Evolutionary conservation across 2,113 vertebrate species (phyloP), one percentile per base, ranked within the genome.

Genomic region (Dipodomys spectabilis): DNA sequence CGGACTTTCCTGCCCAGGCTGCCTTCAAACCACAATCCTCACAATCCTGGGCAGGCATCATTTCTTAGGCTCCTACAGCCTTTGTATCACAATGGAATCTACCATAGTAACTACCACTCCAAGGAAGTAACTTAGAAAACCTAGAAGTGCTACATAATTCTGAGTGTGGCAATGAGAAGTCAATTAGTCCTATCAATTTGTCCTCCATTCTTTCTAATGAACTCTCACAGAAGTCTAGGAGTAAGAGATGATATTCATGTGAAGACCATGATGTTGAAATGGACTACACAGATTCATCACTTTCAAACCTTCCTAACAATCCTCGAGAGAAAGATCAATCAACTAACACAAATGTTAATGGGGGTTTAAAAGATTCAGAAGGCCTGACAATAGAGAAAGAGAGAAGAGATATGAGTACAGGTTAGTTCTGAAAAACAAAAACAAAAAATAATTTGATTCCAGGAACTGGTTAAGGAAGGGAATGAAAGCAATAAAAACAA

Each of bases 401-500:
- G 32, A 7, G 45, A 89, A 44, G 20, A 75, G 16, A 20, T 3
- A 10, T 64, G 23, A 64, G 27, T 28, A 64, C n/a, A 80, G 67
- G 27, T 27, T 86, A 7, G 1, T 69, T 19, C 88, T 32, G 10
- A 25, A 64, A 27, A 79, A 13, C 23, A 13, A 16, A 44, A 92
- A 86, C 11, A 90, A 85, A 81, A 85, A 71, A 30, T 5, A 85
- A 44, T 83, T 74, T 35, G 67, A 80, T 75, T 92, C 57, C 71
- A 30, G 13, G 16, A 35, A n/a, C 0, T 44, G 45, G 13, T 2
- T n/a, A 57, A 81, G 39, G 25, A 85, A 53, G 22, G 16, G 35
- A 6, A 44, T 13, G 12, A 22, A 13, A 57, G 2, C 49, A 75
- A 8, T 9, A 67, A 88, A 94, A 22, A 0, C 30, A 16, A 6